phyloP scores from a whole-genome alignment of 2,888 invertebrate genomes.

The Rutpela maculata region DNA sequence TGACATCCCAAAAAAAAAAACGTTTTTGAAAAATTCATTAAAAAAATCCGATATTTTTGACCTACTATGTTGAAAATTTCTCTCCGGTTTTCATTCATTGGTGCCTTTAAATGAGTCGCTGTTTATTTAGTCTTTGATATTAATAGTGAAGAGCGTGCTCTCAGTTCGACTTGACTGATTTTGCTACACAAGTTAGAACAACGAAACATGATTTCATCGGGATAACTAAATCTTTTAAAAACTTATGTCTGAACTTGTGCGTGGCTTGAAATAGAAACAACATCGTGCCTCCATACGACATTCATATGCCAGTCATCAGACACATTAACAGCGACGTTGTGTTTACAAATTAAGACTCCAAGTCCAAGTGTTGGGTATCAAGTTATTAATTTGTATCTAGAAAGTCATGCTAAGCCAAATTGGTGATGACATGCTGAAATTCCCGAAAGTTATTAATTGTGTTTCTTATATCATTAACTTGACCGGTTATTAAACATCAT shows the following conservation, averaged over 20 bases:
- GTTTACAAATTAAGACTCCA: constrained; percentile 13
- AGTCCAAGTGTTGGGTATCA: constrained; percentile 12
- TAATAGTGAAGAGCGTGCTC: too few relatives aligned
- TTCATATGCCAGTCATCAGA: constrained; percentile 11
- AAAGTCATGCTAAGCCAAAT: constrained; percentile 16
- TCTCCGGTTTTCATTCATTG: too few relatives aligned
- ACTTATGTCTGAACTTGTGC: background rate
- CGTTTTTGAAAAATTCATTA: too few relatives aligned
- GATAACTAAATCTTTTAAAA: background rate
- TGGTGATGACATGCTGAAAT: constrained; percentile 23
- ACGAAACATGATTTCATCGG: background rate
- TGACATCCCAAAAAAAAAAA: too few relatives aligned
- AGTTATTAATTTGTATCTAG: constrained; percentile 11
- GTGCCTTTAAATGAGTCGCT: too few relatives aligned
- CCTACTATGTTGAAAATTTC: too few relatives aligned
- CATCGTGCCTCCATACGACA: background rate
- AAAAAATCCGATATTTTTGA: too few relatives aligned
- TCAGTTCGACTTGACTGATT: too few relatives aligned
- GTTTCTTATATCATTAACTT: background rate
- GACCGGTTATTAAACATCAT: background rate
- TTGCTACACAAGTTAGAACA: too few relatives aligned
- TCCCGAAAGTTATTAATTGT: constrained; percentile 25
- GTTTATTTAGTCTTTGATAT: too few relatives aligned
- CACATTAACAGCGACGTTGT: constrained; percentile 3
- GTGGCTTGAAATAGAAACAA: background rate